Evolutionary conservation across 2,888 invertebrate genomes (phyloP).

Genomic region (Opisthograptis luteolata): DNA sequence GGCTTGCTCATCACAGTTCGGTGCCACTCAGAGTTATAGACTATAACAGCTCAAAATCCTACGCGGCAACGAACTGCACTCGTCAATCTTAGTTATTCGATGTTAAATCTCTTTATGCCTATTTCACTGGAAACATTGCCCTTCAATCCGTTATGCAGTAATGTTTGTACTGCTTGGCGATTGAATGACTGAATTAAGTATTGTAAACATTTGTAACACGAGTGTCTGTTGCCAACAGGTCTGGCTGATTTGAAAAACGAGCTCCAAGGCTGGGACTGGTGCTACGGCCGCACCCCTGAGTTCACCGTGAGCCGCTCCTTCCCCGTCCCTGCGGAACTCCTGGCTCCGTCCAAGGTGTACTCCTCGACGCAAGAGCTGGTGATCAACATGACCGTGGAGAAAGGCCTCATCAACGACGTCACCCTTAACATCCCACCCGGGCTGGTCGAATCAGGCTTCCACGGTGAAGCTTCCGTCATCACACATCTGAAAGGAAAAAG

Average conservation of each 20-base stretch:
- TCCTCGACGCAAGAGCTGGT: constrained; percentile 79
- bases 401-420: constrained; percentile 87
- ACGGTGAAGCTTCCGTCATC: constrained; percentile 86
- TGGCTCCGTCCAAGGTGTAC: constrained; percentile 68
- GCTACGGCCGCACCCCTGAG: constrained; percentile 93
- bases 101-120: too few relatives aligned
- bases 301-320: constrained; percentile 89
- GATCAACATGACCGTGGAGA: constrained; percentile 86
- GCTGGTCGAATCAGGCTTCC: constrained; percentile 83
- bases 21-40: too few relatives aligned
- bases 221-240: constrained; percentile 73
- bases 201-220: not conserved
- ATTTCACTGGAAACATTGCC: too few relatives aligned
- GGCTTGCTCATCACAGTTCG: too few relatives aligned
- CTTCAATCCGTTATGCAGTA: too few relatives aligned
- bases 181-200: not conserved
- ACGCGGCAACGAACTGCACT: too few relatives aligned
- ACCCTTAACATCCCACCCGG: constrained; percentile 86
- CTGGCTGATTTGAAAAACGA: constrained; percentile 88
- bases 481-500: constrained; percentile 87
- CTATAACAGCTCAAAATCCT: too few relatives aligned
- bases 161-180: too few relatives aligned
- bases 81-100: too few relatives aligned
- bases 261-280: constrained; percentile 94
- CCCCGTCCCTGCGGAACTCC: constrained; percentile 83